Evolutionary conservation across 2,113 vertebrate genomes (phyloP).

Genomic region (Chinchilla lanigera): DNA sequence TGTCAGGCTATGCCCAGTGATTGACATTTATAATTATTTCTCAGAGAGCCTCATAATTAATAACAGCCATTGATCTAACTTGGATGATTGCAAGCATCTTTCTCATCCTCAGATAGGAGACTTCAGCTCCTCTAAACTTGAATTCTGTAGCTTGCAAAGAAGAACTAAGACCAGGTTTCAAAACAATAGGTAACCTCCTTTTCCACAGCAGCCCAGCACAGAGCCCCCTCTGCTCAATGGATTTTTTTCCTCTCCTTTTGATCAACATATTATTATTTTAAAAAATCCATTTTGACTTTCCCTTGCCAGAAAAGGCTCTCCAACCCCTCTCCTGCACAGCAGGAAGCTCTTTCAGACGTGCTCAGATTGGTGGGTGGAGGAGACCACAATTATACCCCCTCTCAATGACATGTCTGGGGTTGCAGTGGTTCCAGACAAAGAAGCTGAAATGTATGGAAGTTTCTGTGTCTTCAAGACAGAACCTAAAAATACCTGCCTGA

Average conservation of each 20-base stretch:
- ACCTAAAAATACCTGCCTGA: conserved; percentile 88
- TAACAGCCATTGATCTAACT: conserved; percentile 66
- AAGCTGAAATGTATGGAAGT: conserved; percentile 79
- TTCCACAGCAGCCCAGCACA: conserved; percentile 24
- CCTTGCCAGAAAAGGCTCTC: conserved; percentile 82
- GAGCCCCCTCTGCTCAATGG: conserved; percentile 36
- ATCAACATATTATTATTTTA: conserved; percentile 78
- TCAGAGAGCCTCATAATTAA: conserved; percentile 66
- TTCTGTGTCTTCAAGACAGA: conserved; percentile 84
- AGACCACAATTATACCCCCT: conserved; percentile 88
- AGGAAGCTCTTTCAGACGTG: conserved; percentile 81
- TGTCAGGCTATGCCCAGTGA: conserved; percentile 60
- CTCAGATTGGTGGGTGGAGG: conserved; percentile 86
- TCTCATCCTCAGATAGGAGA: not conserved
- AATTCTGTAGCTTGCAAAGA: conserved; percentile 2
- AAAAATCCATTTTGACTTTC: conserved; percentile 82
- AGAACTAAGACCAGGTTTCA: conserved; percentile 58
- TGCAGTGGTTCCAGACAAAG: conserved; percentile 86
- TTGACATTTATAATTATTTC: conserved; percentile 70
- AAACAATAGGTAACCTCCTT: conserved; percentile 61
- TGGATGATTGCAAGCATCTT: conserved; percentile 30
- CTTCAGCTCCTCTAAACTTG: conserved; percentile 43
- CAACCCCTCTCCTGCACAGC: conserved; percentile 82
- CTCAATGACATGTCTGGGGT: conserved; percentile 85
- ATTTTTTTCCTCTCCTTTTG: conserved; percentile 2